Conservation (phyloP, 2,113 vertebrate genomes). For the Sinosuthora webbiana region DNA sequence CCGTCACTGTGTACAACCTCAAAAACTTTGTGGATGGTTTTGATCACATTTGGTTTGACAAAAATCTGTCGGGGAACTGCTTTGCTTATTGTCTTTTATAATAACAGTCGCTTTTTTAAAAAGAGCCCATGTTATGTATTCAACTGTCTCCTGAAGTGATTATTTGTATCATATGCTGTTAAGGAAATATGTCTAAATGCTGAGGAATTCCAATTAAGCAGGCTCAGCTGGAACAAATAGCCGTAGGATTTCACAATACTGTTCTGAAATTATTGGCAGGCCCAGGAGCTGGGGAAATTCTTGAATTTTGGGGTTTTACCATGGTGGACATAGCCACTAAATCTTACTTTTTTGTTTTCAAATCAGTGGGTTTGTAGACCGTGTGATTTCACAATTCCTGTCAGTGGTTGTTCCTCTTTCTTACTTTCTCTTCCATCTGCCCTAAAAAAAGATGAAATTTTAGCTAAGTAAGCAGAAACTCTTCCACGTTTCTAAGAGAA, state of each 20-base stretch:
- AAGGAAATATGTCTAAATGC: constrained; percentile 72
- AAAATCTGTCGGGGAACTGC: neutral
- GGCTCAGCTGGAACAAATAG: constrained; percentile 63
- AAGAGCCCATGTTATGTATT: neutral
- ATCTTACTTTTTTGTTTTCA: constrained; percentile 25
- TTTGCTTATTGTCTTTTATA: neutral
- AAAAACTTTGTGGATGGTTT: neutral
- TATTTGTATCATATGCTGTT: constrained; percentile 68
- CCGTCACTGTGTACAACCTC: neutral
- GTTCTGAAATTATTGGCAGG: neutral
- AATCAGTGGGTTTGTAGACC: neutral
- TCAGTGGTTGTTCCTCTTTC: neutral
- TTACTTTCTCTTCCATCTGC: constrained; percentile 19
- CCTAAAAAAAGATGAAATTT: constrained; percentile 1
- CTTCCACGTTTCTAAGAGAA: neutral
- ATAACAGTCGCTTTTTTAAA: neutral
- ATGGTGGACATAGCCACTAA: neutral
- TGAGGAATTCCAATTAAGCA: constrained; percentile 73
- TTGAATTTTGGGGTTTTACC: neutral
- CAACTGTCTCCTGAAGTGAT: constrained; percentile 12
- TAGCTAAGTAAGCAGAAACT: neutral
- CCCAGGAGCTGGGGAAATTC: constrained; percentile 1
- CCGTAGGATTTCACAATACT: constrained; percentile 23
- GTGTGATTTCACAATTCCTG: constrained; percentile 13
- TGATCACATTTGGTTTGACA: neutral